Evolutionary conservation across 2,888 invertebrate genomes (phyloP).

Genomic region (Platypus cylindrus): DNA sequence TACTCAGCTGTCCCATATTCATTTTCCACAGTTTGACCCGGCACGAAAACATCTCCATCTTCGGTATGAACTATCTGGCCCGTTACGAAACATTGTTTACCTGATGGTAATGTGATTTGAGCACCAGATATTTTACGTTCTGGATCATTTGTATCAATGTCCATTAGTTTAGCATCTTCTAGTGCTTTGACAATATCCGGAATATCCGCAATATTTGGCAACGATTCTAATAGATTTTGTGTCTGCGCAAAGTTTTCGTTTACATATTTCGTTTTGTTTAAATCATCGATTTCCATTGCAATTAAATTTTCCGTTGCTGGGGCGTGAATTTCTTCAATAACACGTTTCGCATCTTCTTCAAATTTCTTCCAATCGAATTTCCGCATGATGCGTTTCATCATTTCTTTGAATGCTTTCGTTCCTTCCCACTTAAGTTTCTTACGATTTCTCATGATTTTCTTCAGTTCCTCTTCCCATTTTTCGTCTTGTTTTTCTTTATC

Average conservation of each 20-base stretch:
- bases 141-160: conserved; percentile 28
- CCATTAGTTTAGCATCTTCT: conserved; percentile 43
- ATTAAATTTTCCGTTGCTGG: conserved; percentile 27
- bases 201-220: conserved; percentile 52
- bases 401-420: conserved; percentile 43
- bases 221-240: conserved; percentile 39
- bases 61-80: conserved; percentile 62
- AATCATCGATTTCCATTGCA: conserved; percentile 42
- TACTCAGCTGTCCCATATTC: conserved; percentile 54
- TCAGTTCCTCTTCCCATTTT: conserved; percentile 41
- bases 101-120: conserved; percentile 43
- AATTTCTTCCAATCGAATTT: conserved; percentile 53
- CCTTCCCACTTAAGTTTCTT: conserved; percentile 32
- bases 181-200: conserved; percentile 50
- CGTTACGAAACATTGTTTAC: conserved; percentile 56
- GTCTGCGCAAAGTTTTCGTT: conserved; percentile 42
- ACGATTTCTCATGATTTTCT: conserved; percentile 28
- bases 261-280: conserved; percentile 47
- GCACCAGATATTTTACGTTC: conserved; percentile 26
- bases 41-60: conserved; percentile 56
- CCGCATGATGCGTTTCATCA: conserved; percentile 49
- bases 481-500: conserved; percentile 61
- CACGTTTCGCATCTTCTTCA: conserved; percentile 44
- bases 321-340: conserved; percentile 34
- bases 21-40: conserved; percentile 61